A percentile compares a stretch with the other conserved stretches of the same genome.
Evolutionary conservation across 2,797 vertebrate species (phyloP).

Genomic region (Alauda arvensis): DNA sequence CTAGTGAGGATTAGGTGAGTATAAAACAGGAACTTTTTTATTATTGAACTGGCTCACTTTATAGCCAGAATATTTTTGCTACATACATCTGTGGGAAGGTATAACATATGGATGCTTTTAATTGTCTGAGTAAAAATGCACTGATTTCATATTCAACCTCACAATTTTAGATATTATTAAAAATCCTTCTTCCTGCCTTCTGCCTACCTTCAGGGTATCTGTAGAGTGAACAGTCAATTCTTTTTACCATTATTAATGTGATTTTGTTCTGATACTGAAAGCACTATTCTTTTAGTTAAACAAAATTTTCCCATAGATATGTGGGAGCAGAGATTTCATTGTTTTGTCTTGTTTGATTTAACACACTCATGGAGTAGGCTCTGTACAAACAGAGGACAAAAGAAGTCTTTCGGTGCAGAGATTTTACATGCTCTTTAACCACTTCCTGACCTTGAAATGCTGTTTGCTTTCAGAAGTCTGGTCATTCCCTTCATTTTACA

Average conservation of each 20-base stretch:
- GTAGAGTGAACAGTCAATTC: neutral
- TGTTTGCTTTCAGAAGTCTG: neutral
- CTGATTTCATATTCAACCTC: neutral
- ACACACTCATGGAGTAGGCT: neutral
- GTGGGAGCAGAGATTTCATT: neutral
- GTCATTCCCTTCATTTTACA: neutral
- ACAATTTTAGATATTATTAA: neutral
- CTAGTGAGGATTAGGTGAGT: neutral
- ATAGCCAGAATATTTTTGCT: neutral
- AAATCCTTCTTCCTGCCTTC: neutral
- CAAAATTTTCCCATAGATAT: neutral
- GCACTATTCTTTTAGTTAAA: neutral
- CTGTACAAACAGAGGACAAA: neutral
- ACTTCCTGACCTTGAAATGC: neutral
- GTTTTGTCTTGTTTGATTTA: neutral
- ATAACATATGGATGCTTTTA: neutral
- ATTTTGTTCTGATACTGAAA: neutral
- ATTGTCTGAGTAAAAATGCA: neutral
- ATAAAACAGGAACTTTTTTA: neutral
- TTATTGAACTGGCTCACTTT: neutral
- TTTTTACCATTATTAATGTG: neutral
- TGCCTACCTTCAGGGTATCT: neutral
- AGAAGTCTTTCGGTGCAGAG: neutral
- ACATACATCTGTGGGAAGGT: neutral
- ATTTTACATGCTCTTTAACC: neutral